phyloP scores from a whole-genome alignment of 2,797 vertebrate species.

The Gallirallus australis region DNA sequence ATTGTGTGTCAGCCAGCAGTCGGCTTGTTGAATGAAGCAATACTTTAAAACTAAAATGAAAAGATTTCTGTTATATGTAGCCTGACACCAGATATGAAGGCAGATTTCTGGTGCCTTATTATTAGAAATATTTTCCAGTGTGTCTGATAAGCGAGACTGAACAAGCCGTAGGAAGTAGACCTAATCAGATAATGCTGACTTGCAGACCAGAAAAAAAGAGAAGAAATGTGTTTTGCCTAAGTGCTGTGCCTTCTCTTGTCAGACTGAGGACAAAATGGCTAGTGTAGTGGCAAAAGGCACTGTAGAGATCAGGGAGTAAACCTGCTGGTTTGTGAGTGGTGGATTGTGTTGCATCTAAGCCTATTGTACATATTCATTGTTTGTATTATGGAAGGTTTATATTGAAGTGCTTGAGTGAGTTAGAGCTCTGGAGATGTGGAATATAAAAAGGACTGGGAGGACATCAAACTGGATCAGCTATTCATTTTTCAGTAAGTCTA shows the following conservation, averaged over 20 bases:
- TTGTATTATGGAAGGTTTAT: neutral
- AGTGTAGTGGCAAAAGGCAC: neutral
- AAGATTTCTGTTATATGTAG: conserved; percentile 72
- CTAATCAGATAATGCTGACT: conserved; percentile 54
- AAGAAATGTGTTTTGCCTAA: conserved; percentile 41
- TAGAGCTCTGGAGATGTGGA: neutral
- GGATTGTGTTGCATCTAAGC: neutral
- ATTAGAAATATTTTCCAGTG: conserved; percentile 72
- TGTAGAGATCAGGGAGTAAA: neutral
- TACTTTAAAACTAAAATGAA: conserved; percentile 78
- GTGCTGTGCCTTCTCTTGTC: conserved; percentile 16
- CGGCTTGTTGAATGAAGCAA: conserved; percentile 71
- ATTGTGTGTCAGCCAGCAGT: conserved; percentile 74
- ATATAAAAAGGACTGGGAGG: neutral
- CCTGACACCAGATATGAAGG: conserved; percentile 64
- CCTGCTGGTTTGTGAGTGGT: neutral
- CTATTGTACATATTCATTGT: neutral
- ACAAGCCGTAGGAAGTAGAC: conserved; percentile 51
- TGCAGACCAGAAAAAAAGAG: conserved; percentile 46
- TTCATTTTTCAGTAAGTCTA: neutral
- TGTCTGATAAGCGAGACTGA: conserved; percentile 65
- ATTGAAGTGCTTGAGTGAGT: neutral
- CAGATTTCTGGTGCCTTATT: conserved; percentile 70
- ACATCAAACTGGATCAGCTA: neutral
- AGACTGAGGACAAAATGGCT: neutral